phyloP scores from a whole-genome alignment of 2,888 invertebrate genomes.

The Idaea straminata region DNA sequence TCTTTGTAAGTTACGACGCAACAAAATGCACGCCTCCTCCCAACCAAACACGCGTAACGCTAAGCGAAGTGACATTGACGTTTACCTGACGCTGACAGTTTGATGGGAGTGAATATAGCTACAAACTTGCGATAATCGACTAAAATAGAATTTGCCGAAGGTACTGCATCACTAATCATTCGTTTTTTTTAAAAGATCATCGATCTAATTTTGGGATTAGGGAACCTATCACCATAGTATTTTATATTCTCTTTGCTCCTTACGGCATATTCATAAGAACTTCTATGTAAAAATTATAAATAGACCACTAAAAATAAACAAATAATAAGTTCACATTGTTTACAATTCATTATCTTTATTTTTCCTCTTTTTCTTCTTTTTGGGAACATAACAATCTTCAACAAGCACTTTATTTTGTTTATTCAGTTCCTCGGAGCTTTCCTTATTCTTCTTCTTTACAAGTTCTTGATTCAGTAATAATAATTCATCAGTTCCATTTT shows the following conservation, averaged over 20 bases:
- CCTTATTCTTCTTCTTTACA: conserved; percentile 11
- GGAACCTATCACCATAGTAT: too few relatives aligned
- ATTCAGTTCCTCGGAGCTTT: conserved; percentile 21
- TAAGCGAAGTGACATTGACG: neutral
- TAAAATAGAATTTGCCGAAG: neutral
- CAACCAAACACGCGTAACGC: neutral
- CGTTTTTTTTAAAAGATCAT: neutral
- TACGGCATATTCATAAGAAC: too few relatives aligned
- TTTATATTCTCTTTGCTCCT: too few relatives aligned
- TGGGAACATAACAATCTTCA: conserved; percentile 44
- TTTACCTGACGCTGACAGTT: conserved; percentile 5
- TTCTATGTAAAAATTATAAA: neutral
- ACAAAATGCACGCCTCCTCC: neutral
- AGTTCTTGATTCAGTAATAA: neutral
- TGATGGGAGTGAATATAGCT: neutral
- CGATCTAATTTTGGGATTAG: neutral
- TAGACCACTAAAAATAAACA: neutral
- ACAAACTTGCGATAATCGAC: neutral
- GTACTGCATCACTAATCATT: neutral
- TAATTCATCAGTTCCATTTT: neutral
- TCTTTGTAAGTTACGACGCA: neutral
- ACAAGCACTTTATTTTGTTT: conserved; percentile 18
- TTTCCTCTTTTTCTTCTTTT: conserved; percentile 65
- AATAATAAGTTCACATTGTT: conserved; percentile 14
- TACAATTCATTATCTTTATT: conserved; percentile 35